These are phyloP conservation scores for Drosophila serrata DNA, from an alignment of 1,140 invertebrate species.

Conservation along the genomic window DNA sequence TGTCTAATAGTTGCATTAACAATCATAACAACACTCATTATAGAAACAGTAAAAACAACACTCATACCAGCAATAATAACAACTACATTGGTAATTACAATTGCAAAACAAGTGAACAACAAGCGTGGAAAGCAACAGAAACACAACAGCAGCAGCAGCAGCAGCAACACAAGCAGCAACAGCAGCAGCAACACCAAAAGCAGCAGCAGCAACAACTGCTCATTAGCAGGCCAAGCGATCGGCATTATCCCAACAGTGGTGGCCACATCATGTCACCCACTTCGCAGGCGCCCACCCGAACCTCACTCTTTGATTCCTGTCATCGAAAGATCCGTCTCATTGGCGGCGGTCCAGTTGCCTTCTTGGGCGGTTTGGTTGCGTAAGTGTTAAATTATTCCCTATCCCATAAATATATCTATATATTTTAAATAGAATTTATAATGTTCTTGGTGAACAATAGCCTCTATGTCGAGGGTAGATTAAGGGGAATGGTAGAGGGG, in stretches of 20 bases:
- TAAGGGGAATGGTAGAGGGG: background rate
- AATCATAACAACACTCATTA: constrained; percentile 74
- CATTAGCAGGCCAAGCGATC: constrained; percentile 53
- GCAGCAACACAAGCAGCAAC: constrained; percentile 19
- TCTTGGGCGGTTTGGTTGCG: constrained; percentile 90
- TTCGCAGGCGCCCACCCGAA: constrained; percentile 86
- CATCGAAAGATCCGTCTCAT: constrained; percentile 90
- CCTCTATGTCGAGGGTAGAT: too few relatives aligned
- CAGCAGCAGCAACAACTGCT: constrained; percentile 50
- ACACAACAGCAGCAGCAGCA: constrained; percentile 38
- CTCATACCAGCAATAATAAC: constrained; percentile 56
- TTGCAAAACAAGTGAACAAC: constrained; percentile 79
- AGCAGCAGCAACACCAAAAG: constrained; percentile 41
- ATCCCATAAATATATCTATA: background rate
- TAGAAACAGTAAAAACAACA: constrained; percentile 77
- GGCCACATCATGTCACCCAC: constrained; percentile 79
- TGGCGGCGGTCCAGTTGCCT: constrained; percentile 88
- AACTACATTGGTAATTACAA: constrained; percentile 78
- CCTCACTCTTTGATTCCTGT: constrained; percentile 89
- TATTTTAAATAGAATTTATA: constrained; percentile 22
- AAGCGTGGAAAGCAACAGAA: constrained; percentile 66
- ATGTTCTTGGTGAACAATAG: constrained; percentile 16
- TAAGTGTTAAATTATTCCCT: constrained; percentile 86
- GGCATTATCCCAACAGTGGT: constrained; percentile 33
- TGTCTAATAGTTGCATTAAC: constrained; percentile 77